Percentiles rank a stretch among this genome's conserved stretches.
phyloP scores from a whole-genome alignment of 2,113 vertebrate genomes.

The Corythaeola cristata region DNA sequence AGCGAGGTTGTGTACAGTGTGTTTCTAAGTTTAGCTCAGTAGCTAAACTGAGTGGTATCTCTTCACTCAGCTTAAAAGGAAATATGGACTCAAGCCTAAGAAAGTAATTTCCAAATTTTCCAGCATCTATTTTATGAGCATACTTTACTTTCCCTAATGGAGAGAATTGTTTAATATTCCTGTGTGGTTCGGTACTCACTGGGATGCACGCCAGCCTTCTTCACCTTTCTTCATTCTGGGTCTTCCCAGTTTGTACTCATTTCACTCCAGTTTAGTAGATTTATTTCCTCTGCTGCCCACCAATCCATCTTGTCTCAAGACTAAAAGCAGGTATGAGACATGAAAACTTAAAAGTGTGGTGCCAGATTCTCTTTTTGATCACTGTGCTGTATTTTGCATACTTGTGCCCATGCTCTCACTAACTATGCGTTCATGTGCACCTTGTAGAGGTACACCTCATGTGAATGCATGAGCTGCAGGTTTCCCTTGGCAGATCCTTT shows the following conservation, averaged over 20 bases:
- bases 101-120: not conserved
- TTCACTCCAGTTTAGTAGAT: not conserved
- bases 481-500: not conserved
- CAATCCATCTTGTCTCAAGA: not conserved
- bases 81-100: not conserved
- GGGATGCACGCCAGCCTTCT: not conserved
- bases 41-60: not conserved
- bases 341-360: not conserved
- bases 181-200: not conserved
- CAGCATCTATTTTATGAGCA: not conserved
- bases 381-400: rapidly evolving
- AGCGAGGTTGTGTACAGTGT: not conserved
- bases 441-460: not conserved
- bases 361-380: not conserved
- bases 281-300: not conserved
- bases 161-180: not conserved
- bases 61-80: not conserved
- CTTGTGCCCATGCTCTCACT: not conserved
- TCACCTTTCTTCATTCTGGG: not conserved
- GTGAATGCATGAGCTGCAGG: not conserved
- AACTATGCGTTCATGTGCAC: not conserved
- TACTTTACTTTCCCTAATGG: not conserved
- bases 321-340: not conserved
- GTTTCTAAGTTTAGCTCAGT: constrained; percentile 12
- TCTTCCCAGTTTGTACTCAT: not conserved